phyloP scores from a whole-genome alignment of 2,888 invertebrate genomes.

The Athalia rosae region DNA sequence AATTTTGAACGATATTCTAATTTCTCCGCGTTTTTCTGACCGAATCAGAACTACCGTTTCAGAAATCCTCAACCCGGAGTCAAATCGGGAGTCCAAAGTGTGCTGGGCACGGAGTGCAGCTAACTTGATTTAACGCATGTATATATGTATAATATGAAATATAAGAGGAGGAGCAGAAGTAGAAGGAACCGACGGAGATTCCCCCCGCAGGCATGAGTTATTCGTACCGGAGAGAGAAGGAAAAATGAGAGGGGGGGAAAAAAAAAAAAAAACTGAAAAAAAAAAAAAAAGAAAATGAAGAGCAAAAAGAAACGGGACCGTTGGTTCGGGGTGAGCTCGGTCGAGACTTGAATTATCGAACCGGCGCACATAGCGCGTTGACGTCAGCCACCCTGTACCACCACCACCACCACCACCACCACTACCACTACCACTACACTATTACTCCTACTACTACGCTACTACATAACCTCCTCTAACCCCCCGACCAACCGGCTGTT shows the following conservation, averaged over 20 bases:
- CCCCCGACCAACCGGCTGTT: neutral
- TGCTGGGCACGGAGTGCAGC: slow-evolving; percentile 24
- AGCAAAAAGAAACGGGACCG: slow-evolving; percentile 34
- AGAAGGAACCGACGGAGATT: too few relatives aligned
- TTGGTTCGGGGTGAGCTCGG: slow-evolving; percentile 39
- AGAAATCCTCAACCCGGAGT: neutral
- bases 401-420: neutral
- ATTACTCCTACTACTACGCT: too few relatives aligned
- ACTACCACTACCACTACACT: too few relatives aligned
- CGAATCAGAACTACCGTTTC: neutral
- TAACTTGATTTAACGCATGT: slow-evolving; percentile 31
- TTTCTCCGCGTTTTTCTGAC: slow-evolving; percentile 22
- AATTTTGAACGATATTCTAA: slow-evolving; percentile 25
- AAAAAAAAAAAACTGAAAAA: too few relatives aligned
- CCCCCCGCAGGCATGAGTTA: neutral
- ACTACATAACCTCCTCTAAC: neutral
- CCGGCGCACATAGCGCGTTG: slow-evolving; percentile 43
- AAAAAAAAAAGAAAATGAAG: neutral
- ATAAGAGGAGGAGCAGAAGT: neutral
- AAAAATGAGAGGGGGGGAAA: slow-evolving; percentile 30
- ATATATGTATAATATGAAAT: neutral
- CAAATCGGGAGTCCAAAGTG: neutral
- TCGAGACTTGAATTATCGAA: slow-evolving; percentile 45
- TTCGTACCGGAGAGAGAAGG: slow-evolving; percentile 24
- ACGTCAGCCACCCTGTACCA: slow-evolving; percentile 36